Base-by-base conservation (phyloP, 2,113 vertebrate species). In the Monopterus albus region DNA sequence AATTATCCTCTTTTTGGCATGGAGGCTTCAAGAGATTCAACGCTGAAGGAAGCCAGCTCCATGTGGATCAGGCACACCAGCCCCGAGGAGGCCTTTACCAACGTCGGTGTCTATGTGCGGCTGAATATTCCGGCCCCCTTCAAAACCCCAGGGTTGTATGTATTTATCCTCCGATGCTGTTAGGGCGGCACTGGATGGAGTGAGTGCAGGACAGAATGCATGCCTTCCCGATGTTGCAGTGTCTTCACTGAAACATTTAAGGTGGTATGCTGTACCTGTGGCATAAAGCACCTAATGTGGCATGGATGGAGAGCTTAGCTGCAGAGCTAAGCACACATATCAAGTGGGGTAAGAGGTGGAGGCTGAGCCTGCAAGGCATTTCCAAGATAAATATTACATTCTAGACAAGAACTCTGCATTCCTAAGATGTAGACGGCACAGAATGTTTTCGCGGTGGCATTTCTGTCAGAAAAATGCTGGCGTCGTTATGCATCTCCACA, bases 331-430 rank as follows among this genome's bases (percentile, higher is more conserved):
- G 75, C 68, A 72, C 74, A 70, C 75, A 71, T 43, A 82, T 77
- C 68, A 79, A 73, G 55, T 47, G 17, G 57, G 31, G 72, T 72
- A 75, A 78, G 69, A 81, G 59, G 66, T 26, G 5, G 78, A 83
- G 63, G 82, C 77, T 65, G 79, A 86, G 80, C 81, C 78, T 69
- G 82, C 64, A 53, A 81, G 78, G 85, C 83, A 77, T 88, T 90
- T 89, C 82, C 89, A 78, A 84, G 85, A 87, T 90, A 87, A 86
- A 91, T 91, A 90, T 92, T 89, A 87, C 73, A 87, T 88, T 75
- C 81, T 45, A 82, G 76, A 89, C 88, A 88, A 78, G 82, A 79
- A 82, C 79, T 83, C 40, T 82, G 79, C 70, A 86, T 88, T 80
- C 61, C 47, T 69, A 50, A 85, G 84, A 79, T 50, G 84, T 87